Conservation (phyloP, 2,797 vertebrate species). For the Neoniphon sammara region DNA sequence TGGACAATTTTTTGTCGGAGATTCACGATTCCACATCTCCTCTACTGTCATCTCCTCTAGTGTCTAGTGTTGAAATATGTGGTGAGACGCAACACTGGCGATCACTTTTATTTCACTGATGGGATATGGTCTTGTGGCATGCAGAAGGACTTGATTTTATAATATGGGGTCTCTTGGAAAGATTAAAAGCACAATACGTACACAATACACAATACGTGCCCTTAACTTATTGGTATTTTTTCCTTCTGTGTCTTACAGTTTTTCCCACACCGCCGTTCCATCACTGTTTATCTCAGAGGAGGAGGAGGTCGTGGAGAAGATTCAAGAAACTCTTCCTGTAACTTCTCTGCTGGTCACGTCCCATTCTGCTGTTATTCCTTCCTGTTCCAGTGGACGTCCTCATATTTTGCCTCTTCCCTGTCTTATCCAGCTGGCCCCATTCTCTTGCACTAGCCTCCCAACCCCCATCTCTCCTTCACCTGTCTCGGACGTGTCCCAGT, state of each 20-base stretch:
- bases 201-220: too few species aligned
- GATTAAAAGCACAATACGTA: background rate
- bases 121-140: background rate
- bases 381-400: slow-evolving; percentile 26
- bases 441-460: slow-evolving; percentile 4
- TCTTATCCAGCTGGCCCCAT: slow-evolving; percentile 29
- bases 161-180: background rate
- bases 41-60: too few species aligned
- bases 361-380: slow-evolving; percentile 41
- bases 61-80: too few species aligned
- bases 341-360: slow-evolving; percentile 50
- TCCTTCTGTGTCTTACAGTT: slow-evolving; percentile 67
- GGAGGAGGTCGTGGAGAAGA: slow-evolving; percentile 53
- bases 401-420: too few species aligned
- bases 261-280: slow-evolving; percentile 22
- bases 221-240: slow-evolving; percentile 20
- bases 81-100: background rate
- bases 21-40: slow-evolving; percentile 28
- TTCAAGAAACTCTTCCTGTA: slow-evolving; percentile 47
- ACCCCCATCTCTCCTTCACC: slow-evolving; percentile 37
- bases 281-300: slow-evolving; percentile 50
- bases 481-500: slow-evolving; percentile 38
- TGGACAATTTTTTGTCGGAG: slow-evolving; percentile 17
- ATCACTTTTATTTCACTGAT: background rate
- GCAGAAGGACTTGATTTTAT: background rate